phyloP scores from a whole-genome alignment of 2,797 vertebrate genomes.

The Danio albolineatus region DNA sequence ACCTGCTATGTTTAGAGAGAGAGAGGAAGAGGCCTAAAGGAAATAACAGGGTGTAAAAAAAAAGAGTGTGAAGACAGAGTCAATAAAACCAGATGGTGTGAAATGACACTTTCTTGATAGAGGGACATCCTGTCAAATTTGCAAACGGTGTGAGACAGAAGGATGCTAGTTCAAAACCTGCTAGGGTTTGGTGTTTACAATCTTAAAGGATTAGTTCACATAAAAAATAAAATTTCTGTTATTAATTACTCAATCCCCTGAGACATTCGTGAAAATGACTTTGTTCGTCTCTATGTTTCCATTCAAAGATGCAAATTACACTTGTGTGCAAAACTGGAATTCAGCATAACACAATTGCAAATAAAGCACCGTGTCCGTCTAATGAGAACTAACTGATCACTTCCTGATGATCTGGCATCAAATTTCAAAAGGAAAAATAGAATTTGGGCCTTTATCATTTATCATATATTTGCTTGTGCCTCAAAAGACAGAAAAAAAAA shows the following conservation, averaged over 20 bases:
- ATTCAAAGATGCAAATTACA: too few species aligned
- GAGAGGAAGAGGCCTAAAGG: slow-evolving; percentile 33
- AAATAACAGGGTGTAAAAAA: slow-evolving; percentile 42
- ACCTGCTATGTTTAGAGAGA: slow-evolving; percentile 5
- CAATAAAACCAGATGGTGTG: slow-evolving; percentile 43
- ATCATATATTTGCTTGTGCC: too few species aligned
- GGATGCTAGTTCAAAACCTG: neutral
- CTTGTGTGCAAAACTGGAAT: too few species aligned
- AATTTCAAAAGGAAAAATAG: too few species aligned
- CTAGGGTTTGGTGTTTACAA: neutral
- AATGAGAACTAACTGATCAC: too few species aligned
- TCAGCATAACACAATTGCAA: too few species aligned
- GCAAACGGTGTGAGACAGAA: slow-evolving; percentile 45
- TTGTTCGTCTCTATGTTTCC: too few species aligned
- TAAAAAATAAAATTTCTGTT: neutral
- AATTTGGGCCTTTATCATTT: too few species aligned
- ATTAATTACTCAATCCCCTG: neutral
- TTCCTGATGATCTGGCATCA: too few species aligned
- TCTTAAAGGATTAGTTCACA: neutral
- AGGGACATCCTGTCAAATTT: slow-evolving; percentile 40
- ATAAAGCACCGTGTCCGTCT: too few species aligned
- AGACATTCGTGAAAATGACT: neutral
- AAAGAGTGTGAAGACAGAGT: slow-evolving; percentile 52
- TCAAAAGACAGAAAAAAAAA: too few species aligned
- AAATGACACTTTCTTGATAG: slow-evolving; percentile 36